Percentiles rank a stretch among this genome's conserved stretches.
Conservation (phyloP, 1,140 invertebrate genomes). For the Neodiprion lecontei region DNA sequence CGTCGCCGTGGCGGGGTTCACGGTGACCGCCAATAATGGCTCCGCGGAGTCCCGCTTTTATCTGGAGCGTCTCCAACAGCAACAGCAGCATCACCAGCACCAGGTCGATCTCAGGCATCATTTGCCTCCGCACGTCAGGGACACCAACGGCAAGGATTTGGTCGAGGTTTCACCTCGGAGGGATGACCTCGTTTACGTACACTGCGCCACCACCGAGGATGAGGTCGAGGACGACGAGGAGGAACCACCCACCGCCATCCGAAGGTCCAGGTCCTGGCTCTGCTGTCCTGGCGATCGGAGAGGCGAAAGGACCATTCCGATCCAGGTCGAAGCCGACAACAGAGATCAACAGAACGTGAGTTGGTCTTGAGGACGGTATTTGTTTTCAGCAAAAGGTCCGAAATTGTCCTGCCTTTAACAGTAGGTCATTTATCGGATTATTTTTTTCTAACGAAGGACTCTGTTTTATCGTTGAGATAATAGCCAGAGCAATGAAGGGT, state of each 20-base stretch:
- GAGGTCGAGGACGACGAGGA: conserved; percentile 38
- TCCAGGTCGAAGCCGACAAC: conserved; percentile 35
- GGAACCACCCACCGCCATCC: conserved; percentile 28
- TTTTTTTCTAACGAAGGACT: too few species aligned
- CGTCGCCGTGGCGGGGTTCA: conserved; percentile 42
- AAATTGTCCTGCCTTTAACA: too few species aligned
- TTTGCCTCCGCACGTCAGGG: conserved; percentile 17
- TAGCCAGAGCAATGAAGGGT: too few species aligned
- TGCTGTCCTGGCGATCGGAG: conserved; percentile 42
- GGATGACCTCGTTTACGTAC: conserved; percentile 41
- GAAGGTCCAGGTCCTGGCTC: conserved; percentile 45
- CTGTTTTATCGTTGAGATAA: too few species aligned
- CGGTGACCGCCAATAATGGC: conserved; percentile 44
- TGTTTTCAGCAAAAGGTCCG: too few species aligned
- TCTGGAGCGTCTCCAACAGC: conserved; percentile 36
- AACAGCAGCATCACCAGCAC: conserved; percentile 31
- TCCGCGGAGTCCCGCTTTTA: conserved; percentile 37
- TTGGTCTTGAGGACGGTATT: background rate
- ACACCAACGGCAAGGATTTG: conserved; percentile 28
- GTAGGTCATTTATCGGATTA: too few species aligned
- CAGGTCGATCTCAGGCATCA: conserved; percentile 14
- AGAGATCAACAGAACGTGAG: conserved; percentile 9
- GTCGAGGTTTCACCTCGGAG: conserved; percentile 29
- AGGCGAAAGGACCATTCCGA: conserved; percentile 39
- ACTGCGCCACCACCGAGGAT: conserved; percentile 38